Evolutionary conservation across 2,113 vertebrate genomes (phyloP), one percentile per base, ranked within the genome.

Genomic region (Cynocephalus volans): DNA sequence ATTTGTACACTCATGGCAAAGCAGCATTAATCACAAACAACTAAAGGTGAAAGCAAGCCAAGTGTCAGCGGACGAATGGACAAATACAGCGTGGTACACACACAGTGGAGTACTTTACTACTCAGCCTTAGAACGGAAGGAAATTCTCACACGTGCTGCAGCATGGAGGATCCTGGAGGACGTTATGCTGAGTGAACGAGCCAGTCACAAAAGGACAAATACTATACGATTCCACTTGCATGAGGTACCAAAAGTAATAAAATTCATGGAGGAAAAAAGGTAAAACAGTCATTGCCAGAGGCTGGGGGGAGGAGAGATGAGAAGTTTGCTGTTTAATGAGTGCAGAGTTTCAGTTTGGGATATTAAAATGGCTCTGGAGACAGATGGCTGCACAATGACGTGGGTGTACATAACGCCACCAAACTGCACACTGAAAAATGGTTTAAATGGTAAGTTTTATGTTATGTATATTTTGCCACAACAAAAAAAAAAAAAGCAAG

Each of bases 381-480:
- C 1, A 1, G 24, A 70, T 8, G 54, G 12, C 15, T 41, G 8
- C 17, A 62, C 12, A 13, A 24, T 48, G 76, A 9, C 13, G n/a
- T 87, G 41, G 62, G 82, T 60, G 3, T 31, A 31, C 21, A 76
- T 56, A 45, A 67, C 18, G 8, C 33, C 77, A 54, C 89, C 33
- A 56, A 65, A 50, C 21, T 36, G 1, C 10, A 69, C 6, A 18
- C 26, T 76, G 76, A 41, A 72, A 73, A 79, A 82, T 19, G 50
- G 26, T 50, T 73, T 73, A 95, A 79, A 95, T 41, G 56, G 48
- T 24, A 41, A 87, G 62, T n/a, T 69, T 62, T 33, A 31, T 60
- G 52, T 52, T 67, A 50, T 50, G 48, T 58, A 33, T 72, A 84
- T 92, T 92, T 95, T 82, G 88, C 69, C 64, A 83, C 52, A 94